Evolutionary conservation across 1,140 invertebrate species (phyloP).

Genomic region (Cotesia glomerata): DNA sequence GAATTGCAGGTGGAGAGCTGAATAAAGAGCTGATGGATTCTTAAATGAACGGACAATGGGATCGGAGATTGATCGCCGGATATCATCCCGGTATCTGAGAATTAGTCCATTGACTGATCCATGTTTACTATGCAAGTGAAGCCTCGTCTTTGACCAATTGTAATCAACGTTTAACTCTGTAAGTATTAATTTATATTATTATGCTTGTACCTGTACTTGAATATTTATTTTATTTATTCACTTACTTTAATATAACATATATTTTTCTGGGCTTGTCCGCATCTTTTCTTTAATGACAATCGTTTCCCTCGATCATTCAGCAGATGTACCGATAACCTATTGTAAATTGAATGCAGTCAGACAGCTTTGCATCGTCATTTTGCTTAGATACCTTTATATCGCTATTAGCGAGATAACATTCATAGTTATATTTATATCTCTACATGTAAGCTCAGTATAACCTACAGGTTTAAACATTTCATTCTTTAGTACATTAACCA

Average conservation of each 20-base stretch:
- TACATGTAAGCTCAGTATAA: too few relatives aligned
- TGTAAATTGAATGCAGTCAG: constrained; percentile 1
- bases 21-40: neutral
- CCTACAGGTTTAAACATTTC: too few relatives aligned
- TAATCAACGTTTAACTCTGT: constrained; percentile 1
- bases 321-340: constrained; percentile 5
- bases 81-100: neutral
- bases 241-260: too few relatives aligned
- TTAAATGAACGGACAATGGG: neutral
- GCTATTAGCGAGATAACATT: too few relatives aligned
- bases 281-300: neutral
- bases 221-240: neutral
- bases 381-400: neutral
- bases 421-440: too few relatives aligned
- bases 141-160: neutral
- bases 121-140: neutral
- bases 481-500: too few relatives aligned
- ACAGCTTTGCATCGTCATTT: constrained; percentile 3
- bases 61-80: constrained; percentile 11
- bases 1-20: neutral
- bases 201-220: neutral
- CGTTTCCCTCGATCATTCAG: neutral
- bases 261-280: neutral
- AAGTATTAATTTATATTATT: neutral
- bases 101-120: constrained; percentile 5